phyloP scores from a whole-genome alignment of 2,888 invertebrate species.

The Cryptocephalus moraei region DNA sequence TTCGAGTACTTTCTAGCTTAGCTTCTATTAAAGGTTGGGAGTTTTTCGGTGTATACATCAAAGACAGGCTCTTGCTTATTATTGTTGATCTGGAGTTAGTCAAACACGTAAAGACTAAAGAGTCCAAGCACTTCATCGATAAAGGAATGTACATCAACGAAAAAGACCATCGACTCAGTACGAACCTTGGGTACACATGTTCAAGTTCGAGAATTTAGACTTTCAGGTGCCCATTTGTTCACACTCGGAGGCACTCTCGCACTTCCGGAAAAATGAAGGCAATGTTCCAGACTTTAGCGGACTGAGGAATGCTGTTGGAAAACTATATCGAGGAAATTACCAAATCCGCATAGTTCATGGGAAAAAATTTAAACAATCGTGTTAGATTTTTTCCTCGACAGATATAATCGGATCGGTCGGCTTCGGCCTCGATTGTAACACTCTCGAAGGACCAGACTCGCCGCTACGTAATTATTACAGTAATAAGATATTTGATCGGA shows the following conservation, averaged over 20 bases:
- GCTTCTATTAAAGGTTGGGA: slow-evolving; percentile 7
- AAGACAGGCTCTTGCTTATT: slow-evolving; percentile 23
- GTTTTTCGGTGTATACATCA: slow-evolving; percentile 22
- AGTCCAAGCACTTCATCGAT: slow-evolving; percentile 30
- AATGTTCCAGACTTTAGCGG: slow-evolving; percentile 48
- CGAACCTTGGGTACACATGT: neutral
- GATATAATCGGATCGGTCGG: slow-evolving; percentile 35
- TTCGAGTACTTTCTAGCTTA: neutral
- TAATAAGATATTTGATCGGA: slow-evolving; percentile 1
- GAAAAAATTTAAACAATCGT: neutral
- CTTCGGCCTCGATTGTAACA: slow-evolving; percentile 48
- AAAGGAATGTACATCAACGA: slow-evolving; percentile 27
- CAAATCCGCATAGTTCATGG: too few relatives aligned
- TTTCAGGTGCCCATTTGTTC: slow-evolving; percentile 42
- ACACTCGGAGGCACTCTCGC: slow-evolving; percentile 46
- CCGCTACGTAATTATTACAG: slow-evolving; percentile 30
- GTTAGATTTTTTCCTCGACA: slow-evolving; percentile 4
- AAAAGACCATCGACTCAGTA: slow-evolving; percentile 24
- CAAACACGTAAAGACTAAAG: slow-evolving; percentile 29
- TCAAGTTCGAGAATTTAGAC: too few relatives aligned
- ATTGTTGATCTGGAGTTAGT: slow-evolving; percentile 28
- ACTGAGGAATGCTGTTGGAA: slow-evolving; percentile 9
- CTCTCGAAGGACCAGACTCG: slow-evolving; percentile 41
- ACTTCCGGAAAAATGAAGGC: slow-evolving; percentile 51
- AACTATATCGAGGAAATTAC: too few relatives aligned